A percentile compares a stretch with the other conserved stretches of the same genome.
Conservation (phyloP, 2,888 invertebrate genomes). For the Ernsta delagoae region DNA sequence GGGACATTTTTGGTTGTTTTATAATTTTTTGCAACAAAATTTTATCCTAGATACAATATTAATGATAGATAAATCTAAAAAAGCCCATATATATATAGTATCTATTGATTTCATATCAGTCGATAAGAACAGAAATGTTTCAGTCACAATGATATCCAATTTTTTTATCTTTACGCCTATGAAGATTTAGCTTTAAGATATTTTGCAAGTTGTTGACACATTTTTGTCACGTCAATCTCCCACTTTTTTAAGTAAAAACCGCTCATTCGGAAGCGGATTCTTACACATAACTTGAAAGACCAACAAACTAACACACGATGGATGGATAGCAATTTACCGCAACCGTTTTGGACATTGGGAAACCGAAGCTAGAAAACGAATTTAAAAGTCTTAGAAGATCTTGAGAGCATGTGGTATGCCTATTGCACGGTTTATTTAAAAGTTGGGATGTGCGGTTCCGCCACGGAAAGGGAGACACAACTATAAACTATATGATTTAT, state of each 20-base stretch:
- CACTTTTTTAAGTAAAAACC: too few species aligned
- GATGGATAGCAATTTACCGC: slow-evolving; percentile 7
- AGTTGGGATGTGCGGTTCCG: slow-evolving; percentile 11
- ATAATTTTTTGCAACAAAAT: neutral
- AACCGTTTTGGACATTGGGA: slow-evolving; percentile 18
- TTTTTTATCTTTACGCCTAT: neutral
- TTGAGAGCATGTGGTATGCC: too few species aligned
- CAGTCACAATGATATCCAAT: neutral
- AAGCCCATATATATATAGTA: neutral
- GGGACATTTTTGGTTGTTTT: slow-evolving; percentile 22
- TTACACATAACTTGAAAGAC: neutral
- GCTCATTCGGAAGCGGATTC: too few species aligned
- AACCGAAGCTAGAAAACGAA: slow-evolving; percentile 18
- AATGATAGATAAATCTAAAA: too few species aligned
- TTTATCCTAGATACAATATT: too few species aligned
- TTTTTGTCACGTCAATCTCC: too few species aligned
- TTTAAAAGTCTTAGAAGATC: slow-evolving; percentile 30
- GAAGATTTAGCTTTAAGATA: neutral
- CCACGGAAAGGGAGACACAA: neutral
- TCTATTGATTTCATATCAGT: neutral
- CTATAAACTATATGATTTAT: too few species aligned
- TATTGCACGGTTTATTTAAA: slow-evolving; percentile 11
- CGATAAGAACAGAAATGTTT: neutral
- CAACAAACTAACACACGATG: neutral
- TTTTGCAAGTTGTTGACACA: neutral